Conservation (phyloP, 2,113 vertebrate genomes). For the Calcarius ornatus region DNA sequence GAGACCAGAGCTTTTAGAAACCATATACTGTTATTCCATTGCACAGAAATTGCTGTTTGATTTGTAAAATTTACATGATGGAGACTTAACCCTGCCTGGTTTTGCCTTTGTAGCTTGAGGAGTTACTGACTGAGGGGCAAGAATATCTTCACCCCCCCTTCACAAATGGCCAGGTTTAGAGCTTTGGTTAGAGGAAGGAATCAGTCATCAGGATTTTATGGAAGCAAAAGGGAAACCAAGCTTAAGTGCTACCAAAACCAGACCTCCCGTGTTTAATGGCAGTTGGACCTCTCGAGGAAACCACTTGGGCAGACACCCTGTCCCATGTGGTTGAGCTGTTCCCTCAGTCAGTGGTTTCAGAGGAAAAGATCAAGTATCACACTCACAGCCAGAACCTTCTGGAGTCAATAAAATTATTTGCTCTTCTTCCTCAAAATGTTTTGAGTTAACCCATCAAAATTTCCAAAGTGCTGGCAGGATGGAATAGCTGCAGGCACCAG, state of each 20-base stretch:
- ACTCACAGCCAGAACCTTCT: neutral
- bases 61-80: neutral
- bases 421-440: neutral
- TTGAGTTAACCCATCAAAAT: neutral
- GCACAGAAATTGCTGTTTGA: neutral
- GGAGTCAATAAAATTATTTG: neutral
- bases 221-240: neutral
- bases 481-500: neutral
- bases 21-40: neutral
- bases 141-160: neutral
- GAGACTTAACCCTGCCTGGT: neutral
- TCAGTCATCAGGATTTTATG: neutral
- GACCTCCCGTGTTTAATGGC: slow-evolving; percentile 21
- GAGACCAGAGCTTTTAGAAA: neutral
- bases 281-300: slow-evolving; percentile 34
- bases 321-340: neutral
- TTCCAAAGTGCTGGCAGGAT: neutral
- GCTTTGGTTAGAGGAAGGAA: neutral
- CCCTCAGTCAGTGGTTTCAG: slow-evolving; percentile 13
- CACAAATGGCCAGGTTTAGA: neutral
- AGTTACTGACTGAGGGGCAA: neutral
- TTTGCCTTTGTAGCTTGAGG: neutral
- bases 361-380: neutral
- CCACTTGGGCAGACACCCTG: neutral
- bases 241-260: neutral